Conservation (phyloP, 1,140 invertebrate species). For the Lutraria rhynchaena region DNA sequence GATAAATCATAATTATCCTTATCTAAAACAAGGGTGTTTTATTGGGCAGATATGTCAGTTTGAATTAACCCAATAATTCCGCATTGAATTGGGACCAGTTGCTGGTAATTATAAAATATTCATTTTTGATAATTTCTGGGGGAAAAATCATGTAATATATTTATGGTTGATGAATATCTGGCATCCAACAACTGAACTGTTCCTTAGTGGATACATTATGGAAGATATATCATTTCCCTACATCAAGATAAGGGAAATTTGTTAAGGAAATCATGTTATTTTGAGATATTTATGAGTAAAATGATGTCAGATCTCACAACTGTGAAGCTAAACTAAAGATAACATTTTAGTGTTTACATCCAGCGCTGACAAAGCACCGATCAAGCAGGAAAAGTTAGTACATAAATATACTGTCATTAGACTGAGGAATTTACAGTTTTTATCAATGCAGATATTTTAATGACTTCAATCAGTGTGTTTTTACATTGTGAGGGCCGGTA, state of each 20-base stretch:
- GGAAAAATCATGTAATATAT: not conserved
- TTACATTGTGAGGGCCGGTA: too few species aligned
- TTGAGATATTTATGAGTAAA: slow-evolving; percentile 33
- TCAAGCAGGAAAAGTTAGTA: too few species aligned
- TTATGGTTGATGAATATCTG: not conserved
- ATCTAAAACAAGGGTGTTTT: slow-evolving; percentile 45
- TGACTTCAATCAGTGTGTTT: too few species aligned
- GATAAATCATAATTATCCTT: slow-evolving; percentile 59
- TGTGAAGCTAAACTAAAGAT: slow-evolving; percentile 13
- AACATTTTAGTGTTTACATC: slow-evolving; percentile 15
- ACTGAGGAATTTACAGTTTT: too few species aligned
- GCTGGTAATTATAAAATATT: slow-evolving; percentile 52
- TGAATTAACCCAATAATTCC: slow-evolving; percentile 45
- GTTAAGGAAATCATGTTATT: slow-evolving; percentile 29
- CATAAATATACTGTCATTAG: too few species aligned
- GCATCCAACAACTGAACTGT: not conserved
- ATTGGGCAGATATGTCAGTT: slow-evolving; percentile 47
- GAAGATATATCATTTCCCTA: not conserved
- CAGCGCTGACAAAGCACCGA: too few species aligned
- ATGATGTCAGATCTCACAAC: slow-evolving; percentile 35
- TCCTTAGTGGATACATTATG: not conserved
- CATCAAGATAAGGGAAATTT: slow-evolving; percentile 2
- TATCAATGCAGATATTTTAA: too few species aligned
- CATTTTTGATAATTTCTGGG: slow-evolving; percentile 51
- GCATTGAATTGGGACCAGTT: slow-evolving; percentile 50